These are phyloP conservation scores for Poecilia latipinna DNA, from an alignment of 2,113 vertebrate genomes.

Conservation along the genomic window DNA sequence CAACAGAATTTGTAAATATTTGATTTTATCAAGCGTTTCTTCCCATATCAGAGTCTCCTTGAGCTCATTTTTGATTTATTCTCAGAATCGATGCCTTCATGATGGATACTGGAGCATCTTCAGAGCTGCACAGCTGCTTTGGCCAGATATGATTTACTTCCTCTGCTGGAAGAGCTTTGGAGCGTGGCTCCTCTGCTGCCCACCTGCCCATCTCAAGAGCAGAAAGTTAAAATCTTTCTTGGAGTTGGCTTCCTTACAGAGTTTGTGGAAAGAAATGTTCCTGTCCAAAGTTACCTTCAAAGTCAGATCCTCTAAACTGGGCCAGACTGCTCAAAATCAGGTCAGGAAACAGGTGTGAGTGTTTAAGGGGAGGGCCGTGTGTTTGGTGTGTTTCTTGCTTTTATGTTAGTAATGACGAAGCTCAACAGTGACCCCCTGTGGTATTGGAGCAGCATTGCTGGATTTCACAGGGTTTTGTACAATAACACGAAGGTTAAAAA, in stretches of 20 bases:
- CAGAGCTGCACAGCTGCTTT: neutral
- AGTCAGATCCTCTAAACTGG: slow-evolving; percentile 58
- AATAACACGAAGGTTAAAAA: neutral
- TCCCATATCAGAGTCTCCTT: neutral
- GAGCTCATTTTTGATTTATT: slow-evolving; percentile 1
- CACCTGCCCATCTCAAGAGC: neutral
- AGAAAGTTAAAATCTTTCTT: slow-evolving; percentile 11
- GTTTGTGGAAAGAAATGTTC: slow-evolving; percentile 43
- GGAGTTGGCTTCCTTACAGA: slow-evolving; percentile 25
- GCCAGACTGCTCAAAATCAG: slow-evolving; percentile 56
- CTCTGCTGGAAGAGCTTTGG: slow-evolving; percentile 7
- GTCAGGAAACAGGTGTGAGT: slow-evolving; percentile 57
- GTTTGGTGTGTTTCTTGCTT: neutral
- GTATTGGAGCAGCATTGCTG: slow-evolving; percentile 15
- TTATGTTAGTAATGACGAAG: slow-evolving; percentile 6
- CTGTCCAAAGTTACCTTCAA: slow-evolving; percentile 59
- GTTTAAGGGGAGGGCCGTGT: slow-evolving; percentile 6
- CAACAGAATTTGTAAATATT: neutral
- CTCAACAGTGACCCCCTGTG: slow-evolving; percentile 71
- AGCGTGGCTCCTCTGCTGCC: neutral
- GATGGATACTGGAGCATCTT: slow-evolving; percentile 4
- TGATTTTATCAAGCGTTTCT: neutral
- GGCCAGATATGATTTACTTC: slow-evolving; percentile 3
- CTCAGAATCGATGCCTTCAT: slow-evolving; percentile 1
- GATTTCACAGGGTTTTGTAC: neutral